Conservation (phyloP, 2,797 vertebrate genomes). For the Choloepus didactylus region DNA sequence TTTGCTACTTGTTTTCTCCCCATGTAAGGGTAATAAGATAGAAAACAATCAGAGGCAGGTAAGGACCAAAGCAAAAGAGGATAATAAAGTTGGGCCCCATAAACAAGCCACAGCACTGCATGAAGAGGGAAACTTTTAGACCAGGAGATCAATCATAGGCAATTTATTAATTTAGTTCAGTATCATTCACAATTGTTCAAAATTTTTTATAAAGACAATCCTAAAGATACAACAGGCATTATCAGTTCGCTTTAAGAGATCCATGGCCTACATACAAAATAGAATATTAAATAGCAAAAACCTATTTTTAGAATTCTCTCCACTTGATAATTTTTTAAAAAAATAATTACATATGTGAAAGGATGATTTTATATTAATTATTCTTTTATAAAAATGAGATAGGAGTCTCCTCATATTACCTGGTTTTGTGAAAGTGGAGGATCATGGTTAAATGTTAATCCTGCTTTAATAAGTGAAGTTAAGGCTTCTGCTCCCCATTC, state of each 20-base stretch:
- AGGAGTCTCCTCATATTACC: slow-evolving; percentile 86
- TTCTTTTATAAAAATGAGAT: neutral
- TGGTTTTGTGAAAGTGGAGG: slow-evolving; percentile 96
- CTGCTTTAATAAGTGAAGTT: slow-evolving; percentile 98
- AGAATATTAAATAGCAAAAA: slow-evolving; percentile 48
- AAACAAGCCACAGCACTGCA: neutral
- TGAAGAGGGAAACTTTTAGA: neutral
- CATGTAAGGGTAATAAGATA: neutral
- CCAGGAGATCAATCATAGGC: neutral
- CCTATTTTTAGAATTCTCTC: slow-evolving; percentile 8
- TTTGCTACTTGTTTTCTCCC: slow-evolving; percentile 20
- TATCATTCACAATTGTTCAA: neutral
- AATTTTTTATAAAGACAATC: neutral
- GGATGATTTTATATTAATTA: neutral
- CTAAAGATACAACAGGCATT: neutral
- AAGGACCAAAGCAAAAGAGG: neutral
- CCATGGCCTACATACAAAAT: neutral
- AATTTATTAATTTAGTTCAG: neutral
- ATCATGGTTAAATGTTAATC: slow-evolving; percentile 95
- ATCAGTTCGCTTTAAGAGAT: neutral
- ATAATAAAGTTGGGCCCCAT: neutral
- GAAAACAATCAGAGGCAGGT: neutral
- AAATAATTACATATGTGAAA: neutral
- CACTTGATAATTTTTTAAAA: slow-evolving; percentile 35
- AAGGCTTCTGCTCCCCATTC: slow-evolving; percentile 99